phyloP scores from a whole-genome alignment of 2,797 vertebrate species.

The Muscicapa comitata region DNA sequence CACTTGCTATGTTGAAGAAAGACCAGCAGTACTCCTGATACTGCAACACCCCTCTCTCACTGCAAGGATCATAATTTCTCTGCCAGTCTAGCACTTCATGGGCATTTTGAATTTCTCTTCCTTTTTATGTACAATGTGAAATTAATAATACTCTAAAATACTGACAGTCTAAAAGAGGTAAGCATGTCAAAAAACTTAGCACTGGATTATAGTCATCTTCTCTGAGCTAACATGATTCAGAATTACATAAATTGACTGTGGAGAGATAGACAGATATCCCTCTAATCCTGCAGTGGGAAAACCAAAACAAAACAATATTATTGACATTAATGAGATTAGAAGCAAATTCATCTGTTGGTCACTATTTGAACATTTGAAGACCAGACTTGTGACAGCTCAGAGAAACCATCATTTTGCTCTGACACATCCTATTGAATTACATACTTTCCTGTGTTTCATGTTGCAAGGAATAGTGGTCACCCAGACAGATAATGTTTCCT shows the following conservation, averaged over 20 bases:
- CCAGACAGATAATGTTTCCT: not conserved
- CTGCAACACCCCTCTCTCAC: fast-evolving
- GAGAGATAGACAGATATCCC: fast-evolving
- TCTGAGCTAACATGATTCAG: not conserved
- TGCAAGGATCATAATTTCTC: not conserved
- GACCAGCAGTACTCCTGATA: not conserved
- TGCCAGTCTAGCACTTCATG: not conserved
- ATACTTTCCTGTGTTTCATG: not conserved
- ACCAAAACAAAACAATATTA: not conserved
- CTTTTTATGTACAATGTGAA: not conserved
- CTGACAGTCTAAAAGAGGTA: not conserved
- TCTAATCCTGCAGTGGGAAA: not conserved
- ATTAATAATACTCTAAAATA: not conserved
- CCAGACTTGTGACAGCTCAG: not conserved
- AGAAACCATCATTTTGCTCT: not conserved
- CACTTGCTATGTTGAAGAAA: not conserved
- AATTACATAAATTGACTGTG: not conserved
- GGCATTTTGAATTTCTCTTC: not conserved
- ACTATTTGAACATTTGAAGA: not conserved
- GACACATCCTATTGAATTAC: not conserved
- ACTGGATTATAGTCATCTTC: not conserved
- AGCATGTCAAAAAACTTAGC: not conserved
- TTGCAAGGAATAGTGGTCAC: not conserved
- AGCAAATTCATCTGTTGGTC: not conserved
- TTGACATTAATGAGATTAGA: not conserved